Evolutionary conservation across 2,888 invertebrate genomes (phyloP).

Genomic region (Drosophila subquinaria): DNA sequence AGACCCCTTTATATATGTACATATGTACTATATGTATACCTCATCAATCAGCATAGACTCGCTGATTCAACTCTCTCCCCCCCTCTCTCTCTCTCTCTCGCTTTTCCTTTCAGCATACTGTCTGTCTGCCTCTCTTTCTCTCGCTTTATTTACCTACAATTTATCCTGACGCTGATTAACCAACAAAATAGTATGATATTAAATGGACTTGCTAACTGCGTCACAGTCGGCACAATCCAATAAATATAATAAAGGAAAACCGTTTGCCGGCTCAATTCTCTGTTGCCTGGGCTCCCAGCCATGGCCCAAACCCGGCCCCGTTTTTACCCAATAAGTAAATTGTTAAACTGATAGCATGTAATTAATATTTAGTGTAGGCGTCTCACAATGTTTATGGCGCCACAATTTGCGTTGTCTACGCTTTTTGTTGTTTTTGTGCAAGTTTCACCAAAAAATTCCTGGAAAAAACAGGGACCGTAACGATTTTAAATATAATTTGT

Average conservation of each 20-base stretch:
- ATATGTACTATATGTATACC: neutral
- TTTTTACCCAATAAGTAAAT: conserved; percentile 4
- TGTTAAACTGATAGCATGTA: conserved; percentile 59
- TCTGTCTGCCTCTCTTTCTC: conserved; percentile 10
- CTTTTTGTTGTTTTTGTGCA: conserved; percentile 13
- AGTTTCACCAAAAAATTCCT: conserved; percentile 27
- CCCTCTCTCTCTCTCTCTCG: neutral
- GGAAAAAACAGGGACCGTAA: conserved; percentile 2
- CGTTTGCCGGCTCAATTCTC: conserved; percentile 17
- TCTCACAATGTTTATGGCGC: conserved; percentile 49
- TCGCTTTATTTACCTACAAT: conserved; percentile 6
- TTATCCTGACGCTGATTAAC: conserved; percentile 47
- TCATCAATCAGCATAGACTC: conserved; percentile 42
- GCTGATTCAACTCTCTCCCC: conserved; percentile 17
- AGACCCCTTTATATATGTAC: conserved; percentile 4
- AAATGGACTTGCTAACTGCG: conserved; percentile 54
- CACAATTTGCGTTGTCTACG: conserved; percentile 14
- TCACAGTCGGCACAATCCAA: conserved; percentile 26
- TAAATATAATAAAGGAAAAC: conserved; percentile 13
- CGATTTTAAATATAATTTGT: no score
- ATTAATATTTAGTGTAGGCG: conserved; percentile 65
- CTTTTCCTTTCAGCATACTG: neutral
- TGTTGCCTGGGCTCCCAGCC: neutral
- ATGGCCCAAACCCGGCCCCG: neutral
- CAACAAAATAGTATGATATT: conserved; percentile 14